Conservation (phyloP, 2,113 vertebrate genomes). For the Catagonus wagneri region DNA sequence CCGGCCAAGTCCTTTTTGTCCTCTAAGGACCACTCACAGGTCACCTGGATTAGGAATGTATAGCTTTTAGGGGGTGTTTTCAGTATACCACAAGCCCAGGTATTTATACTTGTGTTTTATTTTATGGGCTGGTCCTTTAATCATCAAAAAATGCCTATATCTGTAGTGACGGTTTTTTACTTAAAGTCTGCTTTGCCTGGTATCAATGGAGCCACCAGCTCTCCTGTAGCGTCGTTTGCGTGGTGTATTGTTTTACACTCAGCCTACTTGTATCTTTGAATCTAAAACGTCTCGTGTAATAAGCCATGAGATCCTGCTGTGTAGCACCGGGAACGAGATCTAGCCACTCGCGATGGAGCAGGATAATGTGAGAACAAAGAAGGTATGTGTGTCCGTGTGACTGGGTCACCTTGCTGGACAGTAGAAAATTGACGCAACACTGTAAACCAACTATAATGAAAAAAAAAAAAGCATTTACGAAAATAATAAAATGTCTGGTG, state of each 20-base stretch:
- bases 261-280: neutral
- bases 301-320: too few relatives aligned
- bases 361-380: too few relatives aligned
- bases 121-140: neutral
- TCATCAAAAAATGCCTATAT: neutral
- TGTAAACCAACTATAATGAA: too few relatives aligned
- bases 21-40: neutral
- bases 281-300: neutral
- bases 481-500: too few relatives aligned
- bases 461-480: too few relatives aligned
- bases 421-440: too few relatives aligned
- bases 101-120: neutral
- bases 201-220: neutral
- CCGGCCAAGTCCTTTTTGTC: neutral
- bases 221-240: neutral
- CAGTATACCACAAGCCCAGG: neutral
- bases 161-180: neutral
- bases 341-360: too few relatives aligned
- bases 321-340: too few relatives aligned
- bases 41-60: neutral
- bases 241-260: neutral
- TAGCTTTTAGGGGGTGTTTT: neutral
- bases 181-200: neutral
- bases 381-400: too few relatives aligned
- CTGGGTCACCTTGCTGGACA: too few relatives aligned